A percentile compares a stretch with the other conserved stretches of the same genome.
Conservation (phyloP, 2,113 vertebrate species). For the Oncorhynchus gorbuscha region DNA sequence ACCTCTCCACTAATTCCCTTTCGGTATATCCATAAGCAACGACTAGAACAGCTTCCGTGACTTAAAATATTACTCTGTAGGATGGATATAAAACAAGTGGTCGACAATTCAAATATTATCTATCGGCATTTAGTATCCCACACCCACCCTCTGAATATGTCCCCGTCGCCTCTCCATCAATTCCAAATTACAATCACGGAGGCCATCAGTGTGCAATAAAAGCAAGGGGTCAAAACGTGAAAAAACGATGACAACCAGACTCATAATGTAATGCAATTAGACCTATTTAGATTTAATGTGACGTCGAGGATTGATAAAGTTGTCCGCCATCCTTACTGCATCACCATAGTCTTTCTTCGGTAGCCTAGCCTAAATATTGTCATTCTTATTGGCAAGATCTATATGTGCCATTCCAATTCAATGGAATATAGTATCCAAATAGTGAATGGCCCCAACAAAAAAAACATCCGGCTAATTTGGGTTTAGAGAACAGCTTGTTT, state of each 20-base stretch:
- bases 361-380: no score
- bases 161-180: not conserved
- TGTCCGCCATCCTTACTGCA: not conserved
- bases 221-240: not conserved
- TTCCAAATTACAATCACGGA: not conserved
- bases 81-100: slow-evolving; percentile 39
- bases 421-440: not conserved
- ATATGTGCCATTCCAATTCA: no score
- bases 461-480: not conserved
- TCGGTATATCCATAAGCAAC: not conserved
- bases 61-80: not conserved
- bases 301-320: not conserved
- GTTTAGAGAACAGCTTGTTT: not conserved
- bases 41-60: not conserved
- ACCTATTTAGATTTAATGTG: no score
- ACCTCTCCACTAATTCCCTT: not conserved
- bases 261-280: no score
- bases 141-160: slow-evolving; percentile 17
- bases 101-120: not conserved
- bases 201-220: not conserved
- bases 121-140: slow-evolving; percentile 4
- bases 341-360: no score
- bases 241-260: not conserved
- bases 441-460: not conserved
- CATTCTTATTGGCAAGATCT: not conserved